phyloP scores from a whole-genome alignment of 1,140 invertebrate genomes.

The Drosophila malerkotliana region DNA sequence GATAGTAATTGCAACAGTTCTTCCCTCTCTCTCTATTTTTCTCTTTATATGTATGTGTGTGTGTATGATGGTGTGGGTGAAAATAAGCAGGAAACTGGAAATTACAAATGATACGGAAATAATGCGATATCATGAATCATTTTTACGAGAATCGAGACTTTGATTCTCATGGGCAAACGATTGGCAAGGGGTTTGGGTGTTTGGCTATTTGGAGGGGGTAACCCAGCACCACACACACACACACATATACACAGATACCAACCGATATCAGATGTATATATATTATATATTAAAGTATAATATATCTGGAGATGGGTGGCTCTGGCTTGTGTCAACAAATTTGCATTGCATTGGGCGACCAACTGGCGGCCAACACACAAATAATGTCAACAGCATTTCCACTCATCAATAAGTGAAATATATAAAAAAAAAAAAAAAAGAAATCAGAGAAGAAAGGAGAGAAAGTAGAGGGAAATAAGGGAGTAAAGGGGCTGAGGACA shows the following conservation, averaged over 20 bases:
- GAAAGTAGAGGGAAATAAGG: slow-evolving; percentile 1
- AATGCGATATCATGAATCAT: slow-evolving; percentile 82
- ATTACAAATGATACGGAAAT: slow-evolving; percentile 82
- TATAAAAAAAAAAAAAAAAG: slow-evolving; percentile 9
- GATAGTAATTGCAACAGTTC: slow-evolving; percentile 73
- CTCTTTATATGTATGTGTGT: slow-evolving; percentile 16
- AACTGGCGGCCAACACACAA: slow-evolving; percentile 73
- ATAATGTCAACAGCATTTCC: slow-evolving; percentile 78
- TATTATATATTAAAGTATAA: slow-evolving; percentile 2
- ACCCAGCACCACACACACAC: too few relatives aligned
- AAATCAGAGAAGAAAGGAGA: background rate
- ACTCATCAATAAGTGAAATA: slow-evolving; percentile 71
- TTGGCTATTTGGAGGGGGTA: background rate
- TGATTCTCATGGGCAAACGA: slow-evolving; percentile 74
- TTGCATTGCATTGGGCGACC: slow-evolving; percentile 69
- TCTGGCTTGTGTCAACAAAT: slow-evolving; percentile 63
- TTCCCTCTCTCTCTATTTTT: slow-evolving; percentile 7
- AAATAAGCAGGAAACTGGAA: slow-evolving; percentile 82
- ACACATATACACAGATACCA: background rate
- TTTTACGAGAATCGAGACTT: slow-evolving; percentile 79
- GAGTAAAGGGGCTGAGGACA: too few relatives aligned
- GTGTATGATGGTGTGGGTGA: slow-evolving; percentile 39
- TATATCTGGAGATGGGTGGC: slow-evolving; percentile 8
- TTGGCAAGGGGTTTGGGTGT: slow-evolving; percentile 13
- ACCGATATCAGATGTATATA: background rate